Percentiles rank a stretch among this genome's conserved stretches.
phyloP scores from a whole-genome alignment of 2,797 vertebrate genomes.

The Falco rusticolus region DNA sequence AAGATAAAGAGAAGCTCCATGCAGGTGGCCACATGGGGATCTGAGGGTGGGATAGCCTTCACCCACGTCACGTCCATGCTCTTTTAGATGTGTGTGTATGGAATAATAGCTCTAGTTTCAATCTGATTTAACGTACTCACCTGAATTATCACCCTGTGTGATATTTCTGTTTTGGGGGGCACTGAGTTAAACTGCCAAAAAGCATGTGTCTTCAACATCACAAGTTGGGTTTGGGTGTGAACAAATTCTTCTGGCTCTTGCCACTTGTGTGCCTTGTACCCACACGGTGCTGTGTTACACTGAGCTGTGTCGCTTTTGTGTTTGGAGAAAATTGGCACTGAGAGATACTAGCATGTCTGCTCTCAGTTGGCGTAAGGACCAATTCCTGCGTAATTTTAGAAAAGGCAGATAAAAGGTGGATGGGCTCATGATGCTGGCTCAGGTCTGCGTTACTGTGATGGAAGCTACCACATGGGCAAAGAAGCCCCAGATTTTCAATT shows the following conservation, averaged over 20 bases:
- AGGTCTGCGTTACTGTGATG: background rate
- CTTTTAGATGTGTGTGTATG: background rate
- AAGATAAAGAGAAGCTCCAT: background rate
- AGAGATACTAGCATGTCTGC: background rate
- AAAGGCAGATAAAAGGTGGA: background rate
- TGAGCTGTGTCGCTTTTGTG: background rate
- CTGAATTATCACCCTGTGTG: background rate
- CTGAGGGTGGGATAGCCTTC: background rate
- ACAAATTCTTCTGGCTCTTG: background rate
- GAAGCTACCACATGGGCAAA: background rate
- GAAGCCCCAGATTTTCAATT: background rate
- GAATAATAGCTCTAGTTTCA: background rate
- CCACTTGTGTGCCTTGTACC: background rate
- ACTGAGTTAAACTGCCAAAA: background rate
- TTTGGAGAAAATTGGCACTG: background rate
- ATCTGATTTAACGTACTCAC: background rate
- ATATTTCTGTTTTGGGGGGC: background rate
- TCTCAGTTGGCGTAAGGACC: background rate
- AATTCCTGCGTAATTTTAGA: background rate
- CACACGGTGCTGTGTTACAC: background rate
- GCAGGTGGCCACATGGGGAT: fast-evolving
- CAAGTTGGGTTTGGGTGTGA: background rate
- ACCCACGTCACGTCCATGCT: fast-evolving
- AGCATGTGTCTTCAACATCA: background rate
- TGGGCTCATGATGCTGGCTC: background rate